A percentile compares a stretch with the other conserved stretches of the same genome.
Evolutionary conservation across 2,113 vertebrate genomes (phyloP).

Genomic region (Naja naja): DNA sequence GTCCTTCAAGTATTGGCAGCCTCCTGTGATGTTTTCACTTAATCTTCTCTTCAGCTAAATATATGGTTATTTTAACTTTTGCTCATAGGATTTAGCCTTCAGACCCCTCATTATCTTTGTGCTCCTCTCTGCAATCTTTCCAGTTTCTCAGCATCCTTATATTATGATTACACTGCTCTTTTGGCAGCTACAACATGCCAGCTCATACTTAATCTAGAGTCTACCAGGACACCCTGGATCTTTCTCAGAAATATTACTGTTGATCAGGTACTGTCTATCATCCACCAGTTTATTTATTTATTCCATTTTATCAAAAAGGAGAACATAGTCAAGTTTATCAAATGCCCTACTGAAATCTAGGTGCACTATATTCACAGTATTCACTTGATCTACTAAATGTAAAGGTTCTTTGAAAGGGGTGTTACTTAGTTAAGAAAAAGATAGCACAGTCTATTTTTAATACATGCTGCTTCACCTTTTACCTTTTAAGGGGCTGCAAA

Average conservation of each 20-base stretch:
- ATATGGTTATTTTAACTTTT: neutral
- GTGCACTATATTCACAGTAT: neutral
- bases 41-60: neutral
- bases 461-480: neutral
- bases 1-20: neutral
- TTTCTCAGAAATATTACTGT: neutral
- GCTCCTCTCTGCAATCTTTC: neutral
- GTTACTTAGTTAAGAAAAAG: neutral
- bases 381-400: neutral
- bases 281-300: neutral
- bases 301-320: neutral
- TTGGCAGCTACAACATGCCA: neutral
- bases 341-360: neutral
- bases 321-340: neutral
- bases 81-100: neutral
- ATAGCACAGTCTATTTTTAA: neutral
- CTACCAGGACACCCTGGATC: neutral
- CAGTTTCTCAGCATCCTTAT: neutral
- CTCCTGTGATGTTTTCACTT: neutral
- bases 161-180: neutral
- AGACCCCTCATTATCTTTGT: neutral
- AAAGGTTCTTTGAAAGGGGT: neutral
- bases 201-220: neutral
- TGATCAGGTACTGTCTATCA: neutral
- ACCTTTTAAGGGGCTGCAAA: neutral